A percentile compares a stretch with the other conserved stretches of the same genome.
Evolutionary conservation across 2,888 invertebrate genomes (phyloP).

Genomic region (Panzeria rudis): DNA sequence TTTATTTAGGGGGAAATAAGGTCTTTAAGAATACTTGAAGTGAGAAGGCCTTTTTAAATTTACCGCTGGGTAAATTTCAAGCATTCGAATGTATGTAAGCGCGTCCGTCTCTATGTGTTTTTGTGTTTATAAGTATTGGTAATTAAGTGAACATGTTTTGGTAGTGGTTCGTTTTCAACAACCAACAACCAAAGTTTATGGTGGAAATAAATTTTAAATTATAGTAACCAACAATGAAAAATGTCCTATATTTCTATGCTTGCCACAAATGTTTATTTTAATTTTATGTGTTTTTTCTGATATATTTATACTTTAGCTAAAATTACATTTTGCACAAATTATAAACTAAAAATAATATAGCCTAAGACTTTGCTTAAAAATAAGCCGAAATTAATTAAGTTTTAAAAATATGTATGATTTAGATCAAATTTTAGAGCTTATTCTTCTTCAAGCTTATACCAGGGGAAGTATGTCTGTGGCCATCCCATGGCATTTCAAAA

Average conservation of each 20-base stretch:
- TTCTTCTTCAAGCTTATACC: too few species aligned
- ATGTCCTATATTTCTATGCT: not conserved
- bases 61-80: not conserved
- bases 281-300: not conserved
- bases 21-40: too few species aligned
- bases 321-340: conserved; percentile 9
- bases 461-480: too few species aligned
- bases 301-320: not conserved
- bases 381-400: not conserved
- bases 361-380: not conserved
- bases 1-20: too few species aligned
- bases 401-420: too few species aligned
- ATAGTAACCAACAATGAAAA: conserved; percentile 27
- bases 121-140: conserved; percentile 65
- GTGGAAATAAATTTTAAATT: conserved; percentile 54
- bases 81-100: not conserved
- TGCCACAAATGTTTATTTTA: conserved; percentile 40
- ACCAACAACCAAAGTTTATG: conserved; percentile 55
- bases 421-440: too few species aligned
- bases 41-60: too few species aligned
- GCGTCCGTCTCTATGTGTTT: not conserved
- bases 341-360: not conserved
- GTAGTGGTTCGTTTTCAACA: conserved; percentile 57
- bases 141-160: conserved; percentile 74
- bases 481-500: too few species aligned